Conservation (phyloP, 2,888 invertebrate genomes). For the Ephialtes manifestator region DNA sequence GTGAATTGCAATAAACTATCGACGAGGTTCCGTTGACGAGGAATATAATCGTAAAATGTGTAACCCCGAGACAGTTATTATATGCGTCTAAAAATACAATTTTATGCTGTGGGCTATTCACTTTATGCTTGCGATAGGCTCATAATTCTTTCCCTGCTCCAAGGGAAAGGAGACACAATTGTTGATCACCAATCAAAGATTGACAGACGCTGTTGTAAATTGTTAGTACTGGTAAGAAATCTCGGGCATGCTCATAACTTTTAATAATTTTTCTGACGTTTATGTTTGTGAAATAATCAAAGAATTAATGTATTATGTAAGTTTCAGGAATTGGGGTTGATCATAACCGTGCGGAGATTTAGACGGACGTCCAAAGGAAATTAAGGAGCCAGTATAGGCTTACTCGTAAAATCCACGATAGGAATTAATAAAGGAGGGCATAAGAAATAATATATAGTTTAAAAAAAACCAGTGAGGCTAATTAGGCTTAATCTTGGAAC, state of each 20-base stretch:
- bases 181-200: not conserved
- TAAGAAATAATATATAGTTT: too few species aligned
- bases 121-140: not conserved
- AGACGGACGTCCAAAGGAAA: too few species aligned
- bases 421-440: too few species aligned
- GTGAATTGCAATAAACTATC: slow-evolving; percentile 57
- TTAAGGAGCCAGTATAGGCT: too few species aligned
- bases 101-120: slow-evolving; percentile 6
- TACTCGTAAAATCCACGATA: too few species aligned
- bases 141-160: not conserved
- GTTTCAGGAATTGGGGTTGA: too few species aligned
- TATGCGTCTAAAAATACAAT: slow-evolving; percentile 17
- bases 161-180: not conserved
- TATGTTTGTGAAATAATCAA: not conserved
- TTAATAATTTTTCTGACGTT: not conserved
- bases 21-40: slow-evolving; percentile 40
- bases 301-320: not conserved
- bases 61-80: slow-evolving; percentile 19
- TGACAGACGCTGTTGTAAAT: not conserved
- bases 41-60: slow-evolving; percentile 52
- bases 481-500: too few species aligned
- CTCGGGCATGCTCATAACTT: not conserved
- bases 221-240: not conserved
- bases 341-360: too few species aligned
- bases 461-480: too few species aligned